Conservation (phyloP, 2,888 invertebrate genomes). For the Diarsia dahlii region DNA sequence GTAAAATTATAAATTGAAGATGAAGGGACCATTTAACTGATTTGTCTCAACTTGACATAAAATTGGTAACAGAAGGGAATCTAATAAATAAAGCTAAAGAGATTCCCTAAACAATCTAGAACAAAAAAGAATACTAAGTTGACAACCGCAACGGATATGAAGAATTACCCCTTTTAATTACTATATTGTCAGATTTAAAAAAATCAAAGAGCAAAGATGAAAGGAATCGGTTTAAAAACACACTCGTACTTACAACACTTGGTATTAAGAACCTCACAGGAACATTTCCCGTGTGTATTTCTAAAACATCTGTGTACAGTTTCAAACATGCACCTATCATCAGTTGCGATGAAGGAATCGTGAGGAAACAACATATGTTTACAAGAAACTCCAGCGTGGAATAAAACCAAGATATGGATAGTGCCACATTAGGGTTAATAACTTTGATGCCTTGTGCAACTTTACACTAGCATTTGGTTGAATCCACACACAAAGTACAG, state of each 20-base stretch:
- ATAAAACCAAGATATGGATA: constrained; percentile 36
- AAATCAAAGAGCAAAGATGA: neutral
- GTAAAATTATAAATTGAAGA: neutral
- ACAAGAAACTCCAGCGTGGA: constrained; percentile 30
- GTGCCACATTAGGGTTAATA: constrained; percentile 37
- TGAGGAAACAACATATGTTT: constrained; percentile 44
- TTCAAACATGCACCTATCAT: constrained; percentile 47
- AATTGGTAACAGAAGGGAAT: neutral
- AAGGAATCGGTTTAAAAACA: neutral
- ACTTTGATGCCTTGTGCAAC: constrained; percentile 9
- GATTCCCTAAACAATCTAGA: neutral
- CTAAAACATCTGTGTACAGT: constrained; percentile 33
- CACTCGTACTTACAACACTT: neutral
- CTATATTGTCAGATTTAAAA: neutral
- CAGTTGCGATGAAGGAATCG: constrained; percentile 46
- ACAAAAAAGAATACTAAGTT: neutral
- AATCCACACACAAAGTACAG: neutral
- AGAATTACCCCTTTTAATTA: neutral
- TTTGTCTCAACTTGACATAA: neutral
- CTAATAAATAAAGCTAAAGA: neutral
- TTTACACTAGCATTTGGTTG: constrained; percentile 13
- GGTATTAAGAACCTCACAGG: neutral
- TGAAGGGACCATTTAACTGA: neutral
- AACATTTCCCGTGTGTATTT: neutral
- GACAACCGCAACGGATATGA: neutral